Evolutionary conservation across 64 coral and sea anemone species (phyloP).

Genomic region (Catalaphyllia jardinei): DNA sequence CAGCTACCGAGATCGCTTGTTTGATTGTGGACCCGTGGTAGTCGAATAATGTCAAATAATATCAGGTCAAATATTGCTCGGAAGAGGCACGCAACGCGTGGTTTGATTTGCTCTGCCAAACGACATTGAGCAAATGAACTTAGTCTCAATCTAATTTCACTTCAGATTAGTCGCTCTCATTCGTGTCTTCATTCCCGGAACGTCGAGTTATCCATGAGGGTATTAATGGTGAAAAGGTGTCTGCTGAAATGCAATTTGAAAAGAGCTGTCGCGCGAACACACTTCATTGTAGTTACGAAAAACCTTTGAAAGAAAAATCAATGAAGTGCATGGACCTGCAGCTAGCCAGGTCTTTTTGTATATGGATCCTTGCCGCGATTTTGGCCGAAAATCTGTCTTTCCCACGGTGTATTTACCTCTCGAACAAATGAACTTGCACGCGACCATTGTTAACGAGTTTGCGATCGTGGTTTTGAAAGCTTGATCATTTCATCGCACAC

Average conservation of each 20-base stretch:
- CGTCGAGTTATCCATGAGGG: neutral
- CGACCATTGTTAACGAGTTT: constrained; percentile 14
- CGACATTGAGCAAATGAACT: neutral
- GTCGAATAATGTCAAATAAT: too few species aligned
- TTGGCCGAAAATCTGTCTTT: neutral
- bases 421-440: constrained; percentile 26
- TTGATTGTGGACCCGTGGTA: neutral
- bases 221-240: too few species aligned
- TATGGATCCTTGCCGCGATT: neutral
- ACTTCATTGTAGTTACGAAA: neutral
- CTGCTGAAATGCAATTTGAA: too few species aligned
- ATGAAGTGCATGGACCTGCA: neutral
- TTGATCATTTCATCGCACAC: constrained; percentile 31
- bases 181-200: neutral
- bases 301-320: neutral
- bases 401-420: constrained; percentile 35
- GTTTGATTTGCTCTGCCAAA: neutral
- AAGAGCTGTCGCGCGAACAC: too few species aligned
- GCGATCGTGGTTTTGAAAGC: constrained; percentile 24
- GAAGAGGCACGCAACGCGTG: neutral
- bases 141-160: neutral
- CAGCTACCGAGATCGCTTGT: neutral
- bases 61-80: neutral
- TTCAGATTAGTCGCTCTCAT: neutral
- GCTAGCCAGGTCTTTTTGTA: neutral